phyloP scores from a whole-genome alignment of 2,113 vertebrate species.

The Aspiorhynchus laticeps region DNA sequence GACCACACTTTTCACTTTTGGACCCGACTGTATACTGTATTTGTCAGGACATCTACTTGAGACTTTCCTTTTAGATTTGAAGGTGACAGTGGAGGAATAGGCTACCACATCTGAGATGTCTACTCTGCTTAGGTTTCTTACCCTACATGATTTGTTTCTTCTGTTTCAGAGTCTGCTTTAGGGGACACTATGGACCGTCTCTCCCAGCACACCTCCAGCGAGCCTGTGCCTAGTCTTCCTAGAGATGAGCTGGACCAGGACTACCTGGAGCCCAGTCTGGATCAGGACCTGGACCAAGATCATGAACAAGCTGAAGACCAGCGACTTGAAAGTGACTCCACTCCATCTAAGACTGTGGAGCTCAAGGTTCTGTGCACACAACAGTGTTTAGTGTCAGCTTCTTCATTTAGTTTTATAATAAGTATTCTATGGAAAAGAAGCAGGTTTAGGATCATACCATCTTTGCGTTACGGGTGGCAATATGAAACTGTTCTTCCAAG shows the following conservation, averaged over 20 bases:
- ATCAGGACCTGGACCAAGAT: conserved; percentile 72
- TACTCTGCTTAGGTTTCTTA: not conserved
- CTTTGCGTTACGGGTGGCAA: not conserved
- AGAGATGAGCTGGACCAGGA: conserved; percentile 77
- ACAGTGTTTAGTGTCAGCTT: not conserved
- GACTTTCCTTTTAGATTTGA: not conserved
- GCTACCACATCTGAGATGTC: not conserved
- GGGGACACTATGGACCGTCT: conserved; percentile 87
- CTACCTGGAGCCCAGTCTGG: conserved; percentile 67
- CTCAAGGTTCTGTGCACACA: conserved; percentile 83
- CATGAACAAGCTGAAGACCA: conserved; percentile 71
- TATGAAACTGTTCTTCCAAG: not conserved
- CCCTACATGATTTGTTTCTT: conserved; percentile 4
- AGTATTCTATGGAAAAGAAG: not conserved
- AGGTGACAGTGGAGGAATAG: not conserved
- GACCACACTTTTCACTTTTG: not conserved
- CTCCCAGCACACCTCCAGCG: conserved; percentile 77
- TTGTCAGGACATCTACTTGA: not conserved
- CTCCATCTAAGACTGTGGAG: conserved; percentile 71
- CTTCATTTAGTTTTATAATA: not conserved
- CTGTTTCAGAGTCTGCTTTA: conserved; percentile 81
- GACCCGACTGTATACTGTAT: not conserved
- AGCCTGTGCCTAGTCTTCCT: conserved; percentile 73
- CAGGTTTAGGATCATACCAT: not conserved
- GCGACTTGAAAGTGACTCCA: conserved; percentile 24